Conservation (phyloP, 2,113 vertebrate species). For the Orientallactaga bullata region DNA sequence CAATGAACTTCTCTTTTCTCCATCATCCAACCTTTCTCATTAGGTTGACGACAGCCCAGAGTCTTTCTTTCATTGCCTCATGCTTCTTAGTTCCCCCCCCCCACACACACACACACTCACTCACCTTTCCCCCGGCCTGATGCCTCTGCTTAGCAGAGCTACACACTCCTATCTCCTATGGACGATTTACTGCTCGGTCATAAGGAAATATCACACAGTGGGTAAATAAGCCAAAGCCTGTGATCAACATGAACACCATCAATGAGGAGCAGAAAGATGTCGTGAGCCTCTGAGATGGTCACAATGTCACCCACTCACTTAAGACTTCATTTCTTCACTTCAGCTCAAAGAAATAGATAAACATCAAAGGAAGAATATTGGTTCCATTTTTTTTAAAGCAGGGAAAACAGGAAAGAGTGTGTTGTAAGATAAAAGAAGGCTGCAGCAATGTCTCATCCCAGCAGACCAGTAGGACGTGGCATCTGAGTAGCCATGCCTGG, state of each 20-base stretch:
- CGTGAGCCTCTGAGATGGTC: fast-evolving
- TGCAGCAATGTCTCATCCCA: neutral
- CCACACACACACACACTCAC: too few relatives aligned
- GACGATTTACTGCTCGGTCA: too few relatives aligned
- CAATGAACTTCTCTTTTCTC: neutral
- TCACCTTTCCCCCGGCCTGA: neutral
- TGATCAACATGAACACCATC: neutral
- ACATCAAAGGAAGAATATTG: neutral
- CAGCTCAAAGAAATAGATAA: neutral
- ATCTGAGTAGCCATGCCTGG: neutral
- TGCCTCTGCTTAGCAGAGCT: neutral
- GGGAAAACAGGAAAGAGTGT: neutral
- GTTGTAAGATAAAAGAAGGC: neutral
- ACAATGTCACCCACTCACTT: neutral
- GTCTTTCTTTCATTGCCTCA: neutral
- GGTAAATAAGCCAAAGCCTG: neutral
- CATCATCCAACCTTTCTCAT: neutral
- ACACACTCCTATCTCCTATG: neutral
- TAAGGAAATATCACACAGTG: neutral
- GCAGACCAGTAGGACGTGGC: neutral
- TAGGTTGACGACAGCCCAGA: neutral
- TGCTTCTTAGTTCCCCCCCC: neutral
- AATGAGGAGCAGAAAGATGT: neutral
- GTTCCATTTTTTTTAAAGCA: neutral
- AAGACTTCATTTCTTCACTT: neutral